A percentile compares a stretch with the other conserved stretches of the same genome.
Conservation (phyloP, 2,113 vertebrate genomes). For the Octodon degus region DNA sequence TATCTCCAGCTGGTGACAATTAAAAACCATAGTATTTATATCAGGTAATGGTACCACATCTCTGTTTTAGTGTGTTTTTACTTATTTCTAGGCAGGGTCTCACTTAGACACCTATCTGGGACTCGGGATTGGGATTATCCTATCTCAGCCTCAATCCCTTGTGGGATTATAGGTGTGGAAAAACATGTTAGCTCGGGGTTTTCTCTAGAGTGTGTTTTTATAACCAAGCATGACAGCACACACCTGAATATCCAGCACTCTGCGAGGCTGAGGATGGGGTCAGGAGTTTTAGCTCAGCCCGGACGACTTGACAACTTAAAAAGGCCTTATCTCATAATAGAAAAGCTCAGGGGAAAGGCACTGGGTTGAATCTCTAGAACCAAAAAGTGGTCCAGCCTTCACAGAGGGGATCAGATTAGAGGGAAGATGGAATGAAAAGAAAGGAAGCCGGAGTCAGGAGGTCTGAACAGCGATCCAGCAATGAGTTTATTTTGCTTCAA, state of each 20-base stretch:
- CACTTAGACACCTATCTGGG: background rate
- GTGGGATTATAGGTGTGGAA: background rate
- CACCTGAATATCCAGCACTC: background rate
- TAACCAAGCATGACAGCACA: background rate
- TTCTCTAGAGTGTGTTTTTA: background rate
- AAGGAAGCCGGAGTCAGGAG: background rate
- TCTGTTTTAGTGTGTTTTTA: background rate
- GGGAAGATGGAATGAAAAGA: background rate
- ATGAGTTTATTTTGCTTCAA: no score
- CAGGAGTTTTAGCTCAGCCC: background rate
- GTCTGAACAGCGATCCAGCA: no score
- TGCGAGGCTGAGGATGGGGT: background rate
- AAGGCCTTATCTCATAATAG: background rate
- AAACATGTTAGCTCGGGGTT: background rate
- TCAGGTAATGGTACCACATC: background rate
- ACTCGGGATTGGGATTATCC: background rate
- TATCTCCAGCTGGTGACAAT: background rate
- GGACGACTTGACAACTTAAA: background rate
- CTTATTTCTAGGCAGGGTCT: background rate
- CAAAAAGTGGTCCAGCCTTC: background rate
- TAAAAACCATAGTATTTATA: background rate
- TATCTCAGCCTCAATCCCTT: background rate
- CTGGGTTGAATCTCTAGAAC: background rate
- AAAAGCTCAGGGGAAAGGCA: background rate
- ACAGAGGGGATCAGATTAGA: no score